These are phyloP conservation scores for Anastrepha obliqua DNA, from an alignment of 1,140 invertebrate species.

Conservation along the genomic window DNA sequence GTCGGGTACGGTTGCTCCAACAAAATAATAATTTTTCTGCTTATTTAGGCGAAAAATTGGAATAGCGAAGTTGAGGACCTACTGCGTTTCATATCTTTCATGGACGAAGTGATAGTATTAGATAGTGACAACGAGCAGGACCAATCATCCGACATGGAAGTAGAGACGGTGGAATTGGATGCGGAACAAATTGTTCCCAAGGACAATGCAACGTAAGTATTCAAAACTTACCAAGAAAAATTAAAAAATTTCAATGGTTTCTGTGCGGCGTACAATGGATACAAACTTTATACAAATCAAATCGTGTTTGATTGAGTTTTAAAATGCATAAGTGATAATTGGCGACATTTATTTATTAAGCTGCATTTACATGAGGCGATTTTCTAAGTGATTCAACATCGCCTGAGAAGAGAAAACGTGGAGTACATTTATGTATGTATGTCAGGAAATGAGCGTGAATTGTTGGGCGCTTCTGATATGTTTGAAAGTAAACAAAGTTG, in stretches of 20 bases:
- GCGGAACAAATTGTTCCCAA: conserved; percentile 57
- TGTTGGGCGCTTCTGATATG: neutral
- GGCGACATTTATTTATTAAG: too few species aligned
- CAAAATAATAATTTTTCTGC: neutral
- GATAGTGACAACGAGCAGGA: conserved; percentile 57
- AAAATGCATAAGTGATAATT: too few species aligned
- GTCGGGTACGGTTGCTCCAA: neutral
- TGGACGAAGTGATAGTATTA: conserved; percentile 58
- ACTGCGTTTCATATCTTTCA: conserved; percentile 41
- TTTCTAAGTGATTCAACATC: too few species aligned
- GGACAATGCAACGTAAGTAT: conserved; percentile 58
- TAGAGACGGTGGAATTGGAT: conserved; percentile 56
- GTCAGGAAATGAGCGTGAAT: neutral
- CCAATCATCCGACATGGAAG: conserved; percentile 55
- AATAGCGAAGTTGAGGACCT: neutral
- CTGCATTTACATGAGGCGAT: too few species aligned
- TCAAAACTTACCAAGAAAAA: neutral
- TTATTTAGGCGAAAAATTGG: neutral
- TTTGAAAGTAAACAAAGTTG: too few species aligned
- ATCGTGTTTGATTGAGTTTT: too few species aligned
- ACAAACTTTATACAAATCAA: too few species aligned
- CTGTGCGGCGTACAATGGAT: too few species aligned
- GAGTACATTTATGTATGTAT: neutral
- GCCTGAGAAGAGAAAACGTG: too few species aligned
- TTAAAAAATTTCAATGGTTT: neutral